Evolutionary conservation across 2,888 invertebrate species (phyloP), one percentile per base, ranked within the genome.

Genomic region (Prenolepis imparis): DNA sequence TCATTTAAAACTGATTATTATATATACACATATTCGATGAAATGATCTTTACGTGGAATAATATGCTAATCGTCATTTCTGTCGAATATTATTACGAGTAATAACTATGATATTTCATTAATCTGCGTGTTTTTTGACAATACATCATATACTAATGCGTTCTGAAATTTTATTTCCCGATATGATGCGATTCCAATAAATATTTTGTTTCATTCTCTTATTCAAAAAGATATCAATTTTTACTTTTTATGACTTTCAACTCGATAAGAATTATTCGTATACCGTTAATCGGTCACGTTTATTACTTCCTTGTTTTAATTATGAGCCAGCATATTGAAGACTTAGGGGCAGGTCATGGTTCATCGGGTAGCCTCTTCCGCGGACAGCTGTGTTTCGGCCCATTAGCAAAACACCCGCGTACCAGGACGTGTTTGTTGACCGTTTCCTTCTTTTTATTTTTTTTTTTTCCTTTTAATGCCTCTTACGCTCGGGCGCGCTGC

Each of bases 321-420:
- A 73, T 12, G 39, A 64, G 48, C 28, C 57, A 64, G 66, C 39
- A 36, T 64, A 15, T 11, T 55, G 66, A 24, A 11, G 66, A 66
- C 24, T 32, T 55, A 68, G 77, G 67, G 83, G 72, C 86, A 84
- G 90, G 91, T 91, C 92, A 92, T 89, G 90, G 92, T 92, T 92
- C 92, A 90, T 89, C 88, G 88, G 82, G 88, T 88, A 87, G 88
- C 87, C 88, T 90, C 87, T 88, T 88, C 85, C 86, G 72, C 80
- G 89, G 88, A 87, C 90, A 91, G 91, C 90, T 88, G 92, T 77
- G 87, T 73, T 84, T 89, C 87, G 86, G 44, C 84, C 90, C 91
- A 90, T 92, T 91, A 90, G 86, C 88, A 83, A 90, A 84, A 44
- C 86, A 86, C 83, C 80, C 89, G 87, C 86, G 86, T 84, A 88